These are phyloP conservation scores for Nomada flava DNA, from an alignment of 2,888 invertebrate species.

Conservation along the genomic window DNA sequence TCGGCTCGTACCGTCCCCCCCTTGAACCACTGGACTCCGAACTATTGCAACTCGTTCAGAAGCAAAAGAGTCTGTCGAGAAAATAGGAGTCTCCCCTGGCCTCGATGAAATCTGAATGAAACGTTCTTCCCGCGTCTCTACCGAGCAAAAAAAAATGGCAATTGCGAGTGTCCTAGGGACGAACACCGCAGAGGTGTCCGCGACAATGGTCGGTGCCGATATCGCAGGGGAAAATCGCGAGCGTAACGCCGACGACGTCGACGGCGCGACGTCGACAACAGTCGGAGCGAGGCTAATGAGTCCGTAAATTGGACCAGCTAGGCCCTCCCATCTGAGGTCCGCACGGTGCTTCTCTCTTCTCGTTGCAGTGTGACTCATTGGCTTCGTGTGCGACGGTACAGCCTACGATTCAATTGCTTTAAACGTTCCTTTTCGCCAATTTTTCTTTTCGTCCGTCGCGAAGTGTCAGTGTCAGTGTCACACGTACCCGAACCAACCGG, in stretches of 20 bases:
- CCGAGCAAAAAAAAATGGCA: background rate
- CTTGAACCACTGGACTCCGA: too few relatives aligned
- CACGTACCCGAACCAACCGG: slow-evolving; percentile 1
- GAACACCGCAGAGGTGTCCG: slow-evolving; percentile 48
- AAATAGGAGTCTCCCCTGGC: too few relatives aligned
- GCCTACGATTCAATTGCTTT: slow-evolving; percentile 45
- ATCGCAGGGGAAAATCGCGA: slow-evolving; percentile 46
- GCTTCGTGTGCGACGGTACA: slow-evolving; percentile 63
- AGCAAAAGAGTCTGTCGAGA: too few relatives aligned
- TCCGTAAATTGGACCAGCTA: slow-evolving; percentile 80
- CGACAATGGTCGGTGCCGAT: slow-evolving; percentile 43
- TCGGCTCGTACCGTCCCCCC: too few relatives aligned
- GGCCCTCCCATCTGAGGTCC: slow-evolving; percentile 73
- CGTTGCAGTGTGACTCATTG: slow-evolving; percentile 70
- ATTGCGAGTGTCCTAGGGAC: slow-evolving; percentile 7
- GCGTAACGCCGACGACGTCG: slow-evolving; percentile 45
- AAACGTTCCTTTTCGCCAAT: slow-evolving; percentile 35
- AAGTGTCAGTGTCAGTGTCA: slow-evolving; percentile 49
- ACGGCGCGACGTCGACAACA: slow-evolving; percentile 67
- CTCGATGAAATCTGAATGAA: background rate
- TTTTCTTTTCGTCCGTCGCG: slow-evolving; percentile 25
- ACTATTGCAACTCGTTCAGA: too few relatives aligned
- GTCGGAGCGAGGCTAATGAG: slow-evolving; percentile 78
- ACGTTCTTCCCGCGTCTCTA: background rate
- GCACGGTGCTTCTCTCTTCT: slow-evolving; percentile 71